Percentiles rank a stretch among this genome's conserved stretches.
These are phyloP conservation scores for Amblyteles armatorius DNA, from an alignment of 2,888 invertebrate genomes.

Conservation along the genomic window DNA sequence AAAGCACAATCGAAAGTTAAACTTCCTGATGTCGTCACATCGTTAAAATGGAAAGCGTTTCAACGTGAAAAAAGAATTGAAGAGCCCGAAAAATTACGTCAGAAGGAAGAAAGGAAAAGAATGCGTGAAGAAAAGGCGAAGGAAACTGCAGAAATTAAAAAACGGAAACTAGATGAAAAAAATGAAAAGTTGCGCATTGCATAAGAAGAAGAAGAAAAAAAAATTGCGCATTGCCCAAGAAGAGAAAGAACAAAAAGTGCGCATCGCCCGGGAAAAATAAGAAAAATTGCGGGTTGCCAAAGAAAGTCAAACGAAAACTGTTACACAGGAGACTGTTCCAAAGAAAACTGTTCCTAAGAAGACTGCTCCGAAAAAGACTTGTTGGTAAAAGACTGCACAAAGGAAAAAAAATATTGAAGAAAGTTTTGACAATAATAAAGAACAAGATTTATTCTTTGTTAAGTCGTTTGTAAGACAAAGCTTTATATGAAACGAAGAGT, in stretches of 20 bases:
- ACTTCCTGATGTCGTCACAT: not conserved
- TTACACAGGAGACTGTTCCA: too few species aligned
- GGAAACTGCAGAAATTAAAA: not conserved
- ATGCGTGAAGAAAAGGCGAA: not conserved
- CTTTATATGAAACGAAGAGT: not conserved
- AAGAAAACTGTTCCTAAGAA: not conserved
- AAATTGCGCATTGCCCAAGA: not conserved
- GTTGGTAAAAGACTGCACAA: not conserved
- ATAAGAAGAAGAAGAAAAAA: not conserved
- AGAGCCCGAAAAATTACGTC: not conserved
- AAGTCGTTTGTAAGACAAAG: not conserved
- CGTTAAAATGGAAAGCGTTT: not conserved
- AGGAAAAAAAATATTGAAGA: not conserved
- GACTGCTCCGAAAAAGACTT: not conserved
- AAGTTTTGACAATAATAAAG: not conserved
- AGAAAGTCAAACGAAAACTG: not conserved
- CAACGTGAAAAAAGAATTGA: not conserved
- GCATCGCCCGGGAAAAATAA: not conserved
- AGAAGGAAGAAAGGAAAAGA: not conserved
- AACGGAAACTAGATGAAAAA: not conserved
- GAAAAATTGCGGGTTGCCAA: too few species aligned
- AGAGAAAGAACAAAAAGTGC: not conserved
- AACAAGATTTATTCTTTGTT: not conserved
- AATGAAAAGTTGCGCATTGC: not conserved
- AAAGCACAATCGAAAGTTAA: not conserved